A percentile compares a stretch with the other conserved stretches of the same genome.
Evolutionary conservation across 2,888 invertebrate species (phyloP).

Genomic region (Ichneumoninae sp.): DNA sequence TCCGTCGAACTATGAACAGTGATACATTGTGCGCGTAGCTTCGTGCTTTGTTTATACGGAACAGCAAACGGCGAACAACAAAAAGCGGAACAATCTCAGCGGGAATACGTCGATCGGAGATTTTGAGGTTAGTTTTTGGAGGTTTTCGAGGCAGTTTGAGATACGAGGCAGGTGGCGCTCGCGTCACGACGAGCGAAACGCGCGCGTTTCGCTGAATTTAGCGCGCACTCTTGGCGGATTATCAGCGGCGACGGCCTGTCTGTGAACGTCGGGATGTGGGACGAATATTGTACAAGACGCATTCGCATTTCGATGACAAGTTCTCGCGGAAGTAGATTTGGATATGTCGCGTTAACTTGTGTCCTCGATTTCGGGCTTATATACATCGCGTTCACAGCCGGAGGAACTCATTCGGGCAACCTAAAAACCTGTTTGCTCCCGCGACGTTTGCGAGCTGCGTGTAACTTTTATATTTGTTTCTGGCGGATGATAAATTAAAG

Average conservation of each 20-base stretch:
- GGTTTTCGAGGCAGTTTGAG: neutral
- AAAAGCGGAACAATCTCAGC: constrained; percentile 30
- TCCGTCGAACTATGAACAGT: neutral
- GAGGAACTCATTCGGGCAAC: too few species aligned
- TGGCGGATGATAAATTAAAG: too few species aligned
- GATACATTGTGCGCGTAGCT: neutral
- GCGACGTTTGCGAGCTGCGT: too few species aligned
- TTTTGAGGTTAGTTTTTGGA: constrained; percentile 56
- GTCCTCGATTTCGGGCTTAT: too few species aligned
- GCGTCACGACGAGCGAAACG: neutral
- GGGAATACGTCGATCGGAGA: constrained; percentile 30
- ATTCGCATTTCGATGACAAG: neutral
- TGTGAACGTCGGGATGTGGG: neutral
- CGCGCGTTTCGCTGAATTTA: neutral
- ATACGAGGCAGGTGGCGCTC: neutral
- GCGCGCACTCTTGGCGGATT: neutral
- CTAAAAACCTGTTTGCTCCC: too few species aligned
- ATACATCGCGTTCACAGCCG: too few species aligned
- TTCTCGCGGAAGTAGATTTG: too few species aligned
- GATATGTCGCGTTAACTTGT: too few species aligned
- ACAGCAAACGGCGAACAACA: neutral
- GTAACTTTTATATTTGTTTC: too few species aligned
- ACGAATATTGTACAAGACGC: neutral
- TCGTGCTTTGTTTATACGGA: neutral
- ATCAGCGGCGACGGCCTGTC: neutral